phyloP scores from a whole-genome alignment of 2,113 vertebrate genomes.

The Lepisosteus osseus region DNA sequence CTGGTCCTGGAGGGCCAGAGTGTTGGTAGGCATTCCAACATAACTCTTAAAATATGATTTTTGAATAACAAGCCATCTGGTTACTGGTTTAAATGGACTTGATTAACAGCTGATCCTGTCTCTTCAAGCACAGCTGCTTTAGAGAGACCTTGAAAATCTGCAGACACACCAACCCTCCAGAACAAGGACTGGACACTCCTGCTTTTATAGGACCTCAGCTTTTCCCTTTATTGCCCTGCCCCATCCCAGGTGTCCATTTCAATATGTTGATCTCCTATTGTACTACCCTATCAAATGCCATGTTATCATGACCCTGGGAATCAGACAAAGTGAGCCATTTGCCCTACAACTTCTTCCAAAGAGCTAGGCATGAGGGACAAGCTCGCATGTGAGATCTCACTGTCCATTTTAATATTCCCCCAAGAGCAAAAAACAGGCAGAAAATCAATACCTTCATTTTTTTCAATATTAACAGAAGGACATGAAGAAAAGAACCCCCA shows the following conservation, averaged over 20 bases:
- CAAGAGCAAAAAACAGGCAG: slow-evolving; percentile 54
- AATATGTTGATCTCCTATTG: not conserved
- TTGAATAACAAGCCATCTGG: too few species aligned
- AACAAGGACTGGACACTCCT: too few species aligned
- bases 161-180: too few species aligned
- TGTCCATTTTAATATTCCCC: slow-evolving; percentile 60
- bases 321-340: slow-evolving; percentile 27
- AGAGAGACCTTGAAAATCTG: too few species aligned
- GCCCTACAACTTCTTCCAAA: slow-evolving; percentile 25
- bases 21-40: too few species aligned
- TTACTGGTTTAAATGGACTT: too few species aligned
- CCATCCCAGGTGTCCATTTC: not conserved
- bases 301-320: slow-evolving; percentile 18
- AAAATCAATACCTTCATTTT: slow-evolving; percentile 63
- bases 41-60: too few species aligned
- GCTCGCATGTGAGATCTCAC: slow-evolving; percentile 41
- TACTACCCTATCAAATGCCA: not conserved
- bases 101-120: too few species aligned
- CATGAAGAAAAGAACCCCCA: slow-evolving; percentile 39
- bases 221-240: not conserved
- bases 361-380: slow-evolving; percentile 19
- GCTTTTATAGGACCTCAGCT: not conserved
- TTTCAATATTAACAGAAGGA: slow-evolving; percentile 53
- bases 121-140: too few species aligned
- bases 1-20: too few species aligned